Evolutionary conservation across 1,140 invertebrate species (phyloP), one percentile per base, ranked within the genome.

Genomic region (Zaprionus gabonicus): DNA sequence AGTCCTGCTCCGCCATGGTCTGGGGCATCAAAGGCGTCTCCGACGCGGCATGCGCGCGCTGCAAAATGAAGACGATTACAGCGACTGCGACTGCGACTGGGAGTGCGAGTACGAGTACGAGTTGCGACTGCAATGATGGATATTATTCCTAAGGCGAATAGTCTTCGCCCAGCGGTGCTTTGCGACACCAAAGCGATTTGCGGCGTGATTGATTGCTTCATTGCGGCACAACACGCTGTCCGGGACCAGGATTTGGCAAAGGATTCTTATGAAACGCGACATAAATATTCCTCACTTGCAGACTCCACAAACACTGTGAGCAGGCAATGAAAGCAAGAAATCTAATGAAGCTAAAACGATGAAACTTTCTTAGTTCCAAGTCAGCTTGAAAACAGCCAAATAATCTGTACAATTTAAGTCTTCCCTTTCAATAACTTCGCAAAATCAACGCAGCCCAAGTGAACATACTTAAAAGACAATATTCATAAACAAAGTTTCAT

Each of bases 121-220:
- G 38, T 56, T 57, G 72, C 64, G 62, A 80, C 79, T 82, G 85
- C 85, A 88, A 90, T 90, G 85, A 90, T 90, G 85, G 68, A 90
- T 90, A 90, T 82, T 90, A 90, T 88, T 84, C 81, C 79, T 90
- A 90, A 90, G 81, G 86, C 85, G 85, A 91, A 90, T 90, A 90
- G 81, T 82, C 85, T 90, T 90, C 71, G 85, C 85, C 85, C 85
- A 90, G 85, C 85, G 81, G 85, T 85, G 85, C 85, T 82, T 81
- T 85, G 85, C 85, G 79, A 90, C 85, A 90, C 85, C 85, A 90
- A 90, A 90, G 85, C 85, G 78, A 90, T 90, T 90, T 90, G 62
- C 65, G 59, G 76, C 51, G 78, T 90, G 85, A 90, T 90, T 90
- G 85, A 90, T 90, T 90, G 85, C 85, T 67, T 77, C 79, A 85